Conservation (phyloP, 2,113 vertebrate genomes). For the Callorhinus ursinus region DNA sequence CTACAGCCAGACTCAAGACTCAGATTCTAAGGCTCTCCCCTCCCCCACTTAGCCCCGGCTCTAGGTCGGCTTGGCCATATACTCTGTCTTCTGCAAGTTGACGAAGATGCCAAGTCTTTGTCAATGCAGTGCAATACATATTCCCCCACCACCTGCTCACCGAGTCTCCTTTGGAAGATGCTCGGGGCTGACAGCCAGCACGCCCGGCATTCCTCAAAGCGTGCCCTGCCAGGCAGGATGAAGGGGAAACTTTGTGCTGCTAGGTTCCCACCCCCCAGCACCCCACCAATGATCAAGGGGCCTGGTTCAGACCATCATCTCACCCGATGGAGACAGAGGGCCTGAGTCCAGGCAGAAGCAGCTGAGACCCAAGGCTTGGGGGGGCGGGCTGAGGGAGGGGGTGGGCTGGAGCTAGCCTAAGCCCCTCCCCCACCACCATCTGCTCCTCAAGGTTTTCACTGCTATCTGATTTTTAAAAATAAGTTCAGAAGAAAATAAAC, state of each 20-base stretch:
- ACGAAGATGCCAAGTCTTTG: not conserved
- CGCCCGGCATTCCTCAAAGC: not conserved
- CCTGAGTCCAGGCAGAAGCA: not conserved
- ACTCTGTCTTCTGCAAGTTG: not conserved
- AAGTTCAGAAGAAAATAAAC: constrained; percentile 20
- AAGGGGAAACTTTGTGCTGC: not conserved
- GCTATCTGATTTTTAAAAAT: constrained; percentile 46
- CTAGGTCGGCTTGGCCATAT: not conserved
- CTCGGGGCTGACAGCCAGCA: not conserved
- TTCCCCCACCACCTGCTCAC: not conserved
- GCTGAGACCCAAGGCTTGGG: not conserved
- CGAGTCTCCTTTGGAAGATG: not conserved
- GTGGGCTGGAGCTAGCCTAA: not conserved
- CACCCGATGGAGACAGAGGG: not conserved
- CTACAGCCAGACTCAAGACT: not conserved
- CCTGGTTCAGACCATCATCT: not conserved
- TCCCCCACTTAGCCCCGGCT: not conserved
- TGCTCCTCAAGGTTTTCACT: not conserved
- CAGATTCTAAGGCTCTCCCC: not conserved
- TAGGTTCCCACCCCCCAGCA: not conserved
- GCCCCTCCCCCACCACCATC: not conserved
- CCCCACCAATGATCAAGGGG: not conserved
- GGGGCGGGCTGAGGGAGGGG: not conserved
- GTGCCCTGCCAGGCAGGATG: not conserved
- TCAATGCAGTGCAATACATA: fast-evolving